Evolutionary conservation across 2,113 vertebrate species (phyloP), one percentile per base, ranked within the genome.

Genomic region (Phyllostomus hastatus): DNA sequence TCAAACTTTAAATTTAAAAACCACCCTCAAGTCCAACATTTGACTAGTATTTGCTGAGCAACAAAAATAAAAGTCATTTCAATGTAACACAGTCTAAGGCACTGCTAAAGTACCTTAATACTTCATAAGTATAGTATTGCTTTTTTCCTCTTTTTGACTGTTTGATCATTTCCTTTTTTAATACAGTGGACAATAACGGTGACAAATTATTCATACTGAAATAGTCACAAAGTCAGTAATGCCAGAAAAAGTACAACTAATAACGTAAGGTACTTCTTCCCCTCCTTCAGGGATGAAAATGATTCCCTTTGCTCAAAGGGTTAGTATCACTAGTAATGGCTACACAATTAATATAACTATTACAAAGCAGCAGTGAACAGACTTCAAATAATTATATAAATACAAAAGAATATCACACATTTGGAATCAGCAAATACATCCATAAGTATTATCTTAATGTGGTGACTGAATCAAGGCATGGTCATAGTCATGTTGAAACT

Each of bases 341-440:
- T 97, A 96, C 41, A 98, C 95, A 97, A 96, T 91, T 97, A 97
- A 98, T 97, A 33, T 22, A 95, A 82, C 54, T 96, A 96, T 94
- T 22, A 96, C 91, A 97, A 86, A 96, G 76, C 80, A 96, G 96
- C 78, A 94, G 20, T 75, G 95, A 88, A 96, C 50, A 96, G 22
- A 80, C 95, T 97, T 94, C 88, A 92, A 95, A 92, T 54, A 64
- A 73, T 95, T 90, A 81, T 95, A 86, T 96, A 96, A 96, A 91
- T 90, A 94, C 2, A 87, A 90, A 92, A 95, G 1, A 87, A 79
- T 31, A 64, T 38, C 96, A 95, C 92, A 95, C 89, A 69, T 95
- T 79, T 16, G 15, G 81, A 96, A 93, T 93, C 69, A 98, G 61
- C 20, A 38, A 97, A 81, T 90, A 96, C 70, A 5, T 94, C 75